Evolutionary conservation across 2,888 invertebrate genomes (phyloP).

Genomic region (Sinhomidia bicolor): DNA sequence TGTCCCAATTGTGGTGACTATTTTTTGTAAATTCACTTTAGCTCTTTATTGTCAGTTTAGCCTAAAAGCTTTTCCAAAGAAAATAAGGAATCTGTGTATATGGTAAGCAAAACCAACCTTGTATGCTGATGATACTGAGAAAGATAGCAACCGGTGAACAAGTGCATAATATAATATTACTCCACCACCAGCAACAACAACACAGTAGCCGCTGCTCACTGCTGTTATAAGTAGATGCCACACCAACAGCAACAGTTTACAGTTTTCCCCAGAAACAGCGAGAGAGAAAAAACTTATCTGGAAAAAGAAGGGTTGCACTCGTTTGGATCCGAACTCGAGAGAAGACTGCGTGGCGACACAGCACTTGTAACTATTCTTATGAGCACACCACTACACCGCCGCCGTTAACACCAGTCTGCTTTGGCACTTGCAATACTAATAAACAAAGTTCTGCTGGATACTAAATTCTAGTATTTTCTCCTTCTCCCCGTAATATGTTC

Average conservation of each 20-base stretch:
- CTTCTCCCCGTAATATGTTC: slow-evolving; percentile 47
- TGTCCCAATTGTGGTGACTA: not conserved
- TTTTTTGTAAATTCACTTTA: not conserved
- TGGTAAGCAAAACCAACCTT: not conserved
- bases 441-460: slow-evolving; percentile 16
- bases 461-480: slow-evolving; percentile 31
- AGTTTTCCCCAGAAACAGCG: not conserved
- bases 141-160: slow-evolving; percentile 13
- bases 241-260: slow-evolving; percentile 76
- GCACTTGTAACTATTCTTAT: slow-evolving; percentile 14
- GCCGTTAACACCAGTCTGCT: slow-evolving; percentile 16
- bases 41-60: not conserved
- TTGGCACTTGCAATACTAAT: slow-evolving; percentile 35
- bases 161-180: not conserved
- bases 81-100: no score
- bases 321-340: slow-evolving; percentile 17
- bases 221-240: not conserved
- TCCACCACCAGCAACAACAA: not conserved
- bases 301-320: slow-evolving; percentile 33
- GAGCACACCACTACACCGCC: slow-evolving; percentile 38
- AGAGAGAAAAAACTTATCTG: slow-evolving; percentile 30
- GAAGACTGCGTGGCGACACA: slow-evolving; percentile 76
- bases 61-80: not conserved
- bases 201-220: not conserved
- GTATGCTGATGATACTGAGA: not conserved